Conservation (phyloP, 2,113 vertebrate genomes). For the Mormyrus iriodes region DNA sequence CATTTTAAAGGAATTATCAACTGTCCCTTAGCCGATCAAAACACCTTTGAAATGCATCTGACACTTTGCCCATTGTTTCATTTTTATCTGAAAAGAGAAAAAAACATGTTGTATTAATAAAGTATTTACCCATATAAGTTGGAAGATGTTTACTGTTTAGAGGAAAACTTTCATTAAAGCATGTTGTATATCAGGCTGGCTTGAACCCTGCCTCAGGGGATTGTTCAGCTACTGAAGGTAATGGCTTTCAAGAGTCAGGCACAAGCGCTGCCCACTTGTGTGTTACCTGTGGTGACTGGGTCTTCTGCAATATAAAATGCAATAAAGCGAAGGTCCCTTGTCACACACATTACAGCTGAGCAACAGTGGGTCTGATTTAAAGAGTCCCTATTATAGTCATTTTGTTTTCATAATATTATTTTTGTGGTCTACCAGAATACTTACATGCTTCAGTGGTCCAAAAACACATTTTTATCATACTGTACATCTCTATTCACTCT, state of each 20-base stretch:
- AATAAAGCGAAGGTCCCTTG: background rate
- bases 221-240: background rate
- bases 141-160: background rate
- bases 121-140: background rate
- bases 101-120: background rate
- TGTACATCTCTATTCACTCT: background rate
- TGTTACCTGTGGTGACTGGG: background rate
- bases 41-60: background rate
- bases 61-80: background rate
- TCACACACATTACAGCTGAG: background rate
- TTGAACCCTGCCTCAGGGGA: background rate
- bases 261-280: background rate
- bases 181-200: background rate
- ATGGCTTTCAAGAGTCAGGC: background rate
- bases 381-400: background rate
- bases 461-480: background rate
- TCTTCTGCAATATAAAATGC: background rate
- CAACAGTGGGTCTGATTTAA: background rate
- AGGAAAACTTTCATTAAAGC: background rate
- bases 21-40: background rate
- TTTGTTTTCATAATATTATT: background rate
- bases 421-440: background rate
- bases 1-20: background rate
- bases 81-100: background rate
- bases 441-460: background rate